Evolutionary conservation across 2,113 vertebrate species (phyloP).

Genomic region (Lophura nycthemera): DNA sequence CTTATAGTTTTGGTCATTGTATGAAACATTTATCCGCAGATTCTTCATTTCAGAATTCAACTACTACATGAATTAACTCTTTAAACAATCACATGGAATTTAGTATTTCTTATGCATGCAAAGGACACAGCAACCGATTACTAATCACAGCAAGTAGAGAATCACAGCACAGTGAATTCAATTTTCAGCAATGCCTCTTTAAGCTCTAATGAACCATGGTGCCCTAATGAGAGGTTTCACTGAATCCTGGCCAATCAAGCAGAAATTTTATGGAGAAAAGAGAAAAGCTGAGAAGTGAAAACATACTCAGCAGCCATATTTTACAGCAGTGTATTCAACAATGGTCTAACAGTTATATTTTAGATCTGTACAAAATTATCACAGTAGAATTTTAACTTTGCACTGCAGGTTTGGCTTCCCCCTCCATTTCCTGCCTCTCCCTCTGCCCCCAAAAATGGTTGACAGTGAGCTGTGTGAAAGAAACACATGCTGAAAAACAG

Average conservation of each 20-base stretch:
- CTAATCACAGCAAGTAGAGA: conserved; percentile 27
- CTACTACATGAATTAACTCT: conserved; percentile 38
- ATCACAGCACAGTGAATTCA: conserved; percentile 73
- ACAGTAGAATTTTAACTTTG: background rate
- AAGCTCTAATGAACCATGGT: conserved; percentile 77
- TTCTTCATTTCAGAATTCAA: background rate
- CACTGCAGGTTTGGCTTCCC: background rate
- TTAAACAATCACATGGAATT: background rate
- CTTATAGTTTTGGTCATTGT: background rate
- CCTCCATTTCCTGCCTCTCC: background rate
- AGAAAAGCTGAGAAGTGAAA: conserved; percentile 59
- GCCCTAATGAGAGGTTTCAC: conserved; percentile 79
- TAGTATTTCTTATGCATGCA: background rate
- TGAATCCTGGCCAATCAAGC: conserved; percentile 69
- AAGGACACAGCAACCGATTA: conserved; percentile 20
- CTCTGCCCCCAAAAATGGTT: background rate
- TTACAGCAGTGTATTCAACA: conserved; percentile 26
- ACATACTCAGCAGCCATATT: conserved; percentile 49
- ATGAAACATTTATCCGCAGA: background rate
- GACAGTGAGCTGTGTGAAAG: background rate
- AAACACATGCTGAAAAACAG: background rate
- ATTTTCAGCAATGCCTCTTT: conserved; percentile 76
- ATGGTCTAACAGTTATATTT: background rate
- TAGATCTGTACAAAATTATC: background rate
- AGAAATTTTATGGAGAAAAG: conserved; percentile 66